A percentile compares a stretch with the other conserved stretches of the same genome.
phyloP scores from a whole-genome alignment of 1,140 invertebrate species.

The Penaeus chinensis region DNA sequence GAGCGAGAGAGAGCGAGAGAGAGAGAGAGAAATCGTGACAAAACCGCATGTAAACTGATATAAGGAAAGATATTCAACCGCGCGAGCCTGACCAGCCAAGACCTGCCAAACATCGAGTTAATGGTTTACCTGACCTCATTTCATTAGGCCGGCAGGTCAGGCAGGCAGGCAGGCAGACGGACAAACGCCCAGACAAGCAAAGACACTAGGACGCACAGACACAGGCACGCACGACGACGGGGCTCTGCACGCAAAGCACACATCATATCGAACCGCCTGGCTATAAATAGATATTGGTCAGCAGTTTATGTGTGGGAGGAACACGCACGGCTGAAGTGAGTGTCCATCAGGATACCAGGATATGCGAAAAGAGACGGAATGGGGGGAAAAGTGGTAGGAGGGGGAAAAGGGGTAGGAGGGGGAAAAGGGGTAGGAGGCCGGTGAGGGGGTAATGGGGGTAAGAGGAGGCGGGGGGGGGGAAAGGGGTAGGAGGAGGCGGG shows the following conservation, averaged over 20 bases:
- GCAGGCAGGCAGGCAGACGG: background rate
- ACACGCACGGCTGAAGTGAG: too few species aligned
- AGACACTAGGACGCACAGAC: too few species aligned
- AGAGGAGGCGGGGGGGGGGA: background rate
- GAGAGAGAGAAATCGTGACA: background rate
- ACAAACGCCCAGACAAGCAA: background rate
- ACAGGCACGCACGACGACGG: too few species aligned
- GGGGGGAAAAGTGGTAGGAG: background rate
- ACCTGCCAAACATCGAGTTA: too few species aligned
- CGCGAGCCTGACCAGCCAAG: too few species aligned
- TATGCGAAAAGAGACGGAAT: constrained; percentile 2
- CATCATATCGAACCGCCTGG: too few species aligned
- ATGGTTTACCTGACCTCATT: too few species aligned
- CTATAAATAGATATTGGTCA: too few species aligned
- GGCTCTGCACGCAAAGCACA: too few species aligned
- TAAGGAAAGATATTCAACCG: too few species aligned
- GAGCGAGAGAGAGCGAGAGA: too few species aligned
- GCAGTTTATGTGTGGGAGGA: too few species aligned
- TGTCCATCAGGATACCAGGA: background rate
- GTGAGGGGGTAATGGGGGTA: background rate
- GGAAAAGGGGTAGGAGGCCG: background rate
- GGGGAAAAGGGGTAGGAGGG: background rate
- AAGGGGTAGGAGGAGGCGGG: background rate
- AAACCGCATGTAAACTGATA: background rate
- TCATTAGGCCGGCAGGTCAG: background rate